phyloP scores from a whole-genome alignment of 2,113 vertebrate species.

The Ciconia maguari region DNA sequence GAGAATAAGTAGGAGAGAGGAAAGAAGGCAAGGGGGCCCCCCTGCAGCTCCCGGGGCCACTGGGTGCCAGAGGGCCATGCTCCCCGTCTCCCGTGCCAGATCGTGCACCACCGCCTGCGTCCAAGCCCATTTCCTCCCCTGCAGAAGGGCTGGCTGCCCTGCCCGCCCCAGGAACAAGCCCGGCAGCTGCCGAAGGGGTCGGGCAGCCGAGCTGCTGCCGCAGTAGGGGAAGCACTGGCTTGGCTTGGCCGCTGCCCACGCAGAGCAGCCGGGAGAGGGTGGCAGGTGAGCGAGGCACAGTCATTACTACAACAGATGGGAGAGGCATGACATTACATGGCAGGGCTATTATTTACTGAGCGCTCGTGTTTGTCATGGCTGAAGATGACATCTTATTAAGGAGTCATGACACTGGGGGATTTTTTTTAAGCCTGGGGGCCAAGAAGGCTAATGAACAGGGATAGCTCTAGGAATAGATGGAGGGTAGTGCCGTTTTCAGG shows the following conservation, averaged over 20 bases:
- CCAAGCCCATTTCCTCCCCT: neutral
- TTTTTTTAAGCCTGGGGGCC: slow-evolving; percentile 58
- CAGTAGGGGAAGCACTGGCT: neutral
- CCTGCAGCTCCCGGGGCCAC: rapidly evolving
- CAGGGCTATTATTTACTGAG: slow-evolving; percentile 65
- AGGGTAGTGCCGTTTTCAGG: neutral
- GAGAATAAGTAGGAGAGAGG: neutral
- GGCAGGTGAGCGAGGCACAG: slow-evolving; percentile 58
- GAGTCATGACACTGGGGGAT: slow-evolving; percentile 60
- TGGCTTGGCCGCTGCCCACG: neutral
- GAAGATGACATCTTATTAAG: slow-evolving; percentile 74
- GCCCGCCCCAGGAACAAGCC: neutral
- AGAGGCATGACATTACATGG: slow-evolving; percentile 59
- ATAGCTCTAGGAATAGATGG: slow-evolving; percentile 56
- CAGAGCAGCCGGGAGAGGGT: slow-evolving; percentile 19
- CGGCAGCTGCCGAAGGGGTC: neutral
- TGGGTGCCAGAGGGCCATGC: rapidly evolving
- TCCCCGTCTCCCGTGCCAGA: rapidly evolving
- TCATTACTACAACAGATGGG: slow-evolving; percentile 68
- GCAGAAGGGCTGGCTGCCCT: neutral
- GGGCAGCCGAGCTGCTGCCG: neutral
- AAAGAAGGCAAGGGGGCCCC: neutral
- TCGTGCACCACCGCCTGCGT: neutral
- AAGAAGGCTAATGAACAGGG: slow-evolving; percentile 64
- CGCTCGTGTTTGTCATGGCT: slow-evolving; percentile 64